A percentile compares a stretch with the other conserved stretches of the same genome.
Evolutionary conservation across 2,888 invertebrate genomes (phyloP).

Genomic region (Malthinus flaveolus): DNA sequence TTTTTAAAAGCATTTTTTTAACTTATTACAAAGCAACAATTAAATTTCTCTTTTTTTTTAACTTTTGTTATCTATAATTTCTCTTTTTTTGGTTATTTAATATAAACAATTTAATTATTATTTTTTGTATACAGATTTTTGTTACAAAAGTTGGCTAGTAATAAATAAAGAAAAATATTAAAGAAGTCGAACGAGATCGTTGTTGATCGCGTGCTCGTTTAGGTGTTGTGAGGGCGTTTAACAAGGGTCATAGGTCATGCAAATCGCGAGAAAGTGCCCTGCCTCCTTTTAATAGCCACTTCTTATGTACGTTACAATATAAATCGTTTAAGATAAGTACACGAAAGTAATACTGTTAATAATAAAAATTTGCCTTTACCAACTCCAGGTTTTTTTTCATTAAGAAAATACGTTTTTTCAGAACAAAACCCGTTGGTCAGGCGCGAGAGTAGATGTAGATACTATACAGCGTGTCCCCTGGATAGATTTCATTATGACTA

Average conservation of each 20-base stretch:
- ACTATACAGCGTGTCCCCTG: no score
- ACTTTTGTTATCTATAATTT: conserved; percentile 5
- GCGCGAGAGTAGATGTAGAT: no score
- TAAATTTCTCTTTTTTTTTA: conserved; percentile 24
- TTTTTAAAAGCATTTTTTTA: conserved; percentile 18
- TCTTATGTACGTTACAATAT: conserved; percentile 23
- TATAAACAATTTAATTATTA: not conserved
- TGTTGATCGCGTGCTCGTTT: conserved; percentile 42
- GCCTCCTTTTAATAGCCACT: conserved; percentile 41
- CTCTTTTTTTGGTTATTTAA: conserved; percentile 15
- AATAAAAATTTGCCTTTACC: no score
- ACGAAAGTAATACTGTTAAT: conserved; percentile 4
- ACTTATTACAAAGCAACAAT: conserved; percentile 11
- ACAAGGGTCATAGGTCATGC: conserved; percentile 48
- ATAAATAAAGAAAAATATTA: no score
- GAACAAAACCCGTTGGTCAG: no score
- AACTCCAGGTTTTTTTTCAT: no score
- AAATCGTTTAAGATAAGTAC: conserved; percentile 13
- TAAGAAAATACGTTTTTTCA: no score
- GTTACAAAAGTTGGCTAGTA: not conserved
- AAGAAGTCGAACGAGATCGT: conserved; percentile 25
- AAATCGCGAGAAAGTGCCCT: conserved; percentile 50
- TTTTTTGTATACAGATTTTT: not conserved
- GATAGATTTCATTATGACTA: no score
- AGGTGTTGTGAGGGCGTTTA: conserved; percentile 48